Conservation (phyloP, 2,113 vertebrate genomes). For the Aegithalos caudatus region DNA sequence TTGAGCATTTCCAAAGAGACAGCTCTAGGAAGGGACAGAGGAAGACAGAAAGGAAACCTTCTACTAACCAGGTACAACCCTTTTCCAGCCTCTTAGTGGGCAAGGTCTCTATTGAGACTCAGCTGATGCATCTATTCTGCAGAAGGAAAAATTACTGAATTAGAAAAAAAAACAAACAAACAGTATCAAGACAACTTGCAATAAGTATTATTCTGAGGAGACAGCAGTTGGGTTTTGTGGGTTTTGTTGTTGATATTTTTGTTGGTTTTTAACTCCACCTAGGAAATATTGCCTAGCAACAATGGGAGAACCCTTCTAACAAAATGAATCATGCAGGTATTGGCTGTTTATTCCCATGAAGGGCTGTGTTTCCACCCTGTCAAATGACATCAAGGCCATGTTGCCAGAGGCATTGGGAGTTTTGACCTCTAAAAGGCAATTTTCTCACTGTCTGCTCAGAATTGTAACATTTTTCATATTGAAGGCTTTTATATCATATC, state of each 20-base stretch:
- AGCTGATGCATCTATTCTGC: neutral
- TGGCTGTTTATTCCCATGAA: slow-evolving; percentile 63
- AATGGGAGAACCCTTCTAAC: slow-evolving; percentile 34
- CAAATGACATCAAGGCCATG: slow-evolving; percentile 65
- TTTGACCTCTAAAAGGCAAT: slow-evolving; percentile 70
- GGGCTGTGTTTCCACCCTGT: slow-evolving; percentile 65
- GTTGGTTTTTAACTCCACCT: neutral
- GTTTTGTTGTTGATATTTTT: neutral
- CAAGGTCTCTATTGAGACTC: neutral
- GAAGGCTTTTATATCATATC: slow-evolving; percentile 65
- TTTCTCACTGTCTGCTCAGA: slow-evolving; percentile 68
- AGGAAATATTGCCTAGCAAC: slow-evolving; percentile 54
- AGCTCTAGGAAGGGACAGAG: slow-evolving; percentile 10
- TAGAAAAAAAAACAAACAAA: neutral
- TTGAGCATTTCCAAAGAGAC: neutral
- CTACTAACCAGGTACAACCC: neutral
- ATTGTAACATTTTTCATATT: slow-evolving; percentile 63
- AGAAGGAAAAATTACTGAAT: neutral
- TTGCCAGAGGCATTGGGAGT: slow-evolving; percentile 58
- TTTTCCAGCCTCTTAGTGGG: neutral
- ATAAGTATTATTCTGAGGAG: neutral
- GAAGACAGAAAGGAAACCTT: neutral
- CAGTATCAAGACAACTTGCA: neutral
- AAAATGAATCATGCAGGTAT: slow-evolving; percentile 58
- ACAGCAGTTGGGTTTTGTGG: neutral